Evolutionary conservation across 2,888 invertebrate genomes (phyloP).

Genomic region (Volucella inflata): DNA sequence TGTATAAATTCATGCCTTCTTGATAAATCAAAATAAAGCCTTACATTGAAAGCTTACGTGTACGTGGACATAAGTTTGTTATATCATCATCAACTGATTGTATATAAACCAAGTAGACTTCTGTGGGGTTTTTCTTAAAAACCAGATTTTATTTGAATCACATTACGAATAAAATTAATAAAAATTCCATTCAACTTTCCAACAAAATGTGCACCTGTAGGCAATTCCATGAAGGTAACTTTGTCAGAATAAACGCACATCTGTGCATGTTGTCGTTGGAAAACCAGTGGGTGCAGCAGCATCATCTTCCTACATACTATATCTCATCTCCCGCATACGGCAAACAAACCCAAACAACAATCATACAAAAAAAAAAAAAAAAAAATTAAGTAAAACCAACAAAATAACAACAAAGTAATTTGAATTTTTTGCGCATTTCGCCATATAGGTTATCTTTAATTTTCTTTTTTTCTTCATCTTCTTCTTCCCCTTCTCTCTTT

Average conservation of each 20-base stretch:
- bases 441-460: conserved; percentile 73
- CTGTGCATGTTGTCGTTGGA: conserved; percentile 19
- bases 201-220: not conserved
- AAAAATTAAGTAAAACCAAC: conserved; percentile 17
- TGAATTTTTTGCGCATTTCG: conserved; percentile 73
- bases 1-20: too few relatives aligned
- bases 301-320: conserved; percentile 30
- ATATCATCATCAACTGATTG: not conserved
- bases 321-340: not conserved
- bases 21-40: too few relatives aligned
- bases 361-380: too few relatives aligned
- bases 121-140: not conserved
- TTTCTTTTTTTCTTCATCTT: conserved; percentile 32
- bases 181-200: conserved; percentile 38
- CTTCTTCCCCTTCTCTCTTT: conserved; percentile 1
- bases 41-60: too few relatives aligned
- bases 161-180: conserved; percentile 31
- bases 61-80: not conserved
- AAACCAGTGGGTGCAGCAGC: conserved; percentile 55
- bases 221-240: conserved; percentile 13
- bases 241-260: conserved; percentile 52
- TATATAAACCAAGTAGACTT: conserved; percentile 8
- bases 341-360: conserved; percentile 12
- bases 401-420: conserved; percentile 67
- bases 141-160: conserved; percentile 26